Evolutionary conservation across 2,888 invertebrate genomes (phyloP).

Genomic region (Cheilosia vernalis): DNA sequence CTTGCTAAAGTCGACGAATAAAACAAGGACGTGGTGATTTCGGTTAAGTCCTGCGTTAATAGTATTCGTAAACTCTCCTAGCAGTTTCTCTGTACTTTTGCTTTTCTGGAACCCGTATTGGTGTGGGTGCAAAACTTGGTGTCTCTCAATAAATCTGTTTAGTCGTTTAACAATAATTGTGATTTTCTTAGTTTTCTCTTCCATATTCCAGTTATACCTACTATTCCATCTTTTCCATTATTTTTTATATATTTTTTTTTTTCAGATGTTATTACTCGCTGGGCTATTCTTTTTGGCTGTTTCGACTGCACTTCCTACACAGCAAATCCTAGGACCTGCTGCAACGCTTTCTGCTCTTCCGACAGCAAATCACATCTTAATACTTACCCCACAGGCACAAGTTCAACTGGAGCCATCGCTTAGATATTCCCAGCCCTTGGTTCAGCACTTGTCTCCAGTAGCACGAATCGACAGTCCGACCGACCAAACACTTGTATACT

Average conservation of each 20-base stretch:
- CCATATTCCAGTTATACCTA: too few species aligned
- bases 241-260: neutral
- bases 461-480: slow-evolving; percentile 80
- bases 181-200: too few species aligned
- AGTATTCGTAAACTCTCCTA: too few species aligned
- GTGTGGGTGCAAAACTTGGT: too few species aligned
- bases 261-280: slow-evolving; percentile 56
- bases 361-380: slow-evolving; percentile 79
- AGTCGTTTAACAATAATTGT: too few species aligned
- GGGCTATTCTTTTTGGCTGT: slow-evolving; percentile 45
- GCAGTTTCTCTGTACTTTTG: too few species aligned
- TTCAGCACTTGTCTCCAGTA: slow-evolving; percentile 81
- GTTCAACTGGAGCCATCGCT: slow-evolving; percentile 81
- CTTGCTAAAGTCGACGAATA: too few species aligned
- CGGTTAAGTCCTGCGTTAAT: too few species aligned
- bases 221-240: too few species aligned
- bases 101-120: too few species aligned
- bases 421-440: slow-evolving; percentile 76
- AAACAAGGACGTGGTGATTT: too few species aligned
- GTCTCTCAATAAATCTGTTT: too few species aligned
- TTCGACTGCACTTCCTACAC: slow-evolving; percentile 51
- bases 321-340: slow-evolving; percentile 47
- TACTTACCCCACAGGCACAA: slow-evolving; percentile 82
- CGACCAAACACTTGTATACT: slow-evolving; percentile 81
- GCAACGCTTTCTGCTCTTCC: slow-evolving; percentile 50